phyloP scores from a whole-genome alignment of 2,888 invertebrate genomes.

The Syritta pipiens region DNA sequence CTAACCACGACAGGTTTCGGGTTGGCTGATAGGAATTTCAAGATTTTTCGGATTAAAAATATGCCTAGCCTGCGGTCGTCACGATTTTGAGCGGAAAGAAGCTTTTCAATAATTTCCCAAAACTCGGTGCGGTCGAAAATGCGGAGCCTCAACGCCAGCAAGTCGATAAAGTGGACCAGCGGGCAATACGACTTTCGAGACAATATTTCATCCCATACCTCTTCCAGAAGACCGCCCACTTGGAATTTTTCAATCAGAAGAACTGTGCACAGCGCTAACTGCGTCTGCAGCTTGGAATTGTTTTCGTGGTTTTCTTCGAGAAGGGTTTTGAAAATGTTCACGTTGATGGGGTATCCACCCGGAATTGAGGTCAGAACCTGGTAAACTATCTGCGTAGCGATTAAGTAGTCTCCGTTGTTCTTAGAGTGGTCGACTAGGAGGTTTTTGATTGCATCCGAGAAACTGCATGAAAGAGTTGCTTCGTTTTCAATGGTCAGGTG shows the following conservation, averaged over 20 bases:
- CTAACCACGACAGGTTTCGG: not conserved
- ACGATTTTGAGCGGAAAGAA: conserved; percentile 71
- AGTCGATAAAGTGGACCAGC: conserved; percentile 27
- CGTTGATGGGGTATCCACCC: not conserved
- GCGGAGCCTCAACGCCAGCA: not conserved
- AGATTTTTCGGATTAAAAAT: conserved; percentile 72
- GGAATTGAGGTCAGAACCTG: conserved; percentile 31
- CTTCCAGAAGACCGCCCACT: not conserved
- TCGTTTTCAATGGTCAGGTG: conserved; percentile 29
- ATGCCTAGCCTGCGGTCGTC: conserved; percentile 73
- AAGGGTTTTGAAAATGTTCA: not conserved
- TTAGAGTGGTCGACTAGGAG: not conserved
- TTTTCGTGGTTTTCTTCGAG: not conserved
- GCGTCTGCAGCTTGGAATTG: not conserved
- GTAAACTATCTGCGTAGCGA: conserved; percentile 16
- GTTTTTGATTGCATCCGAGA: no score
- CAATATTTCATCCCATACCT: conserved; percentile 17
- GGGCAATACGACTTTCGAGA: not conserved
- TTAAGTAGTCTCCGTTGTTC: conserved; percentile 17
- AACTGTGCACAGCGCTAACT: conserved; percentile 24
- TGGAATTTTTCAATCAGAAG: conserved; percentile 41
- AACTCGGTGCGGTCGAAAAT: conserved; percentile 13
- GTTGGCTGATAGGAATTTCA: not conserved
- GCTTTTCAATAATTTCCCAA: conserved; percentile 64
- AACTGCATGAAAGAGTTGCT: no score